These are phyloP conservation scores for Carapus acus DNA, from an alignment of 2,797 vertebrate genomes.

Conservation along the genomic window DNA sequence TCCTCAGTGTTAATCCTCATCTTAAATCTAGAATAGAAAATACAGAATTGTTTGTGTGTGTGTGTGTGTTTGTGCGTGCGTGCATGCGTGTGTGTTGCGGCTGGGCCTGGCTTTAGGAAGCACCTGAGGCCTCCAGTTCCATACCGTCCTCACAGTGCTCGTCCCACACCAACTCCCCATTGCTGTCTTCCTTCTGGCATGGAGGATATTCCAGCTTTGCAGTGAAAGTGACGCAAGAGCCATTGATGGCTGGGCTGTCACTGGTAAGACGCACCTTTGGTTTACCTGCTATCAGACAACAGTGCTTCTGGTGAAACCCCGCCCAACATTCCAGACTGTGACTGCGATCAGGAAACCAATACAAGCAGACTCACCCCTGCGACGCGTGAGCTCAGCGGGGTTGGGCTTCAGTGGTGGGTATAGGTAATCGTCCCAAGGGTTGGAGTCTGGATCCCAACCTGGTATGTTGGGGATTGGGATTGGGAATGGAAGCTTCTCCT, in stretches of 20 bases:
- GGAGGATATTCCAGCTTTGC: conserved; percentile 81
- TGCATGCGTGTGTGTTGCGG: background rate
- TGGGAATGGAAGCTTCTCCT: conserved; percentile 55
- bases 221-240: conserved; percentile 80
- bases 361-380: conserved; percentile 32
- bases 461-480: conserved; percentile 69
- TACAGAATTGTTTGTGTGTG: no score
- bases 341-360: no score
- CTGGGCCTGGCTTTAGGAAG: conserved; percentile 44
- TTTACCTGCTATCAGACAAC: no score
- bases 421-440: conserved; percentile 83
- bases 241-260: conserved; percentile 86
- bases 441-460: conserved; percentile 86
- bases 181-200: conserved; percentile 81
- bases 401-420: conserved; percentile 75
- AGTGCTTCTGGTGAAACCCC: background rate
- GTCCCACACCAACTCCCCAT: conserved; percentile 78
- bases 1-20: no score
- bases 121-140: conserved; percentile 65
- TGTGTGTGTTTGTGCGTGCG: background rate
- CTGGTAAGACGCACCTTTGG: conserved; percentile 76
- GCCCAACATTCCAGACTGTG: no score
- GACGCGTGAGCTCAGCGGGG: conserved; percentile 41
- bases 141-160: conserved; percentile 80
- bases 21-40: no score